Base-by-base conservation (phyloP, 2,888 invertebrate species). In the Microchrysa polita region DNA sequence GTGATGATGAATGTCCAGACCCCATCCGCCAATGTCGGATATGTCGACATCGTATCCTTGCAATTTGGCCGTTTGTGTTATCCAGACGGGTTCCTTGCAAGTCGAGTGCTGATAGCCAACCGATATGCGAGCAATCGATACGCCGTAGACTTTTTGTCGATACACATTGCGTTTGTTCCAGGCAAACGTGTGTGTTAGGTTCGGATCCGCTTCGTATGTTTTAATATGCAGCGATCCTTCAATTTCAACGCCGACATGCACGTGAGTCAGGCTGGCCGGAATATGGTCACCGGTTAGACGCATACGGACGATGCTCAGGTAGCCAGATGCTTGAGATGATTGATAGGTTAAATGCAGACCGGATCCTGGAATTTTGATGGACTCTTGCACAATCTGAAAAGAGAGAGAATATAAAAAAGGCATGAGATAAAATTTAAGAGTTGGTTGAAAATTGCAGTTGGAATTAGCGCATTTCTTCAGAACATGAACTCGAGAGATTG, bases 121-220 rank as follows among this genome's bases (percentile, higher is more conserved):
- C 1, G 94, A 94, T 60, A 95, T 93, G 80, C 93, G 91, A 0
- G 95, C 95, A 82, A 93, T 92, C 0, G 94, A 94, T 78, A 94
- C 90, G 0, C 95, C 96, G 81, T 95, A 95, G 1, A 94, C 95
- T 87, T 96, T 97, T 86, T 98, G 97, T 81, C 95, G 94, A 86
- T 98, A 99, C 55, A 97, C 97, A 84, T 99, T 98, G 76, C 96
- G 88, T 83, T 97, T 95, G 84, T 97, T 97, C 99, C 99, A 99
- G 1, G 97, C 95, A 83, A 97, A 99, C 9, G 95, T 96, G 84
- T 97, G 97, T 69, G 94, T 94, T 74, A 99, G 87, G 82, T 96
- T 94, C 0, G 97, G 95, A 84, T 97, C 97, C 0, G 98, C 97
- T 85, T 98, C 98, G 83, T 98, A 97, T 0, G 93, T 92, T 84